Conservation (phyloP, 2,797 vertebrate genomes). For the Labroides dimidiatus region DNA sequence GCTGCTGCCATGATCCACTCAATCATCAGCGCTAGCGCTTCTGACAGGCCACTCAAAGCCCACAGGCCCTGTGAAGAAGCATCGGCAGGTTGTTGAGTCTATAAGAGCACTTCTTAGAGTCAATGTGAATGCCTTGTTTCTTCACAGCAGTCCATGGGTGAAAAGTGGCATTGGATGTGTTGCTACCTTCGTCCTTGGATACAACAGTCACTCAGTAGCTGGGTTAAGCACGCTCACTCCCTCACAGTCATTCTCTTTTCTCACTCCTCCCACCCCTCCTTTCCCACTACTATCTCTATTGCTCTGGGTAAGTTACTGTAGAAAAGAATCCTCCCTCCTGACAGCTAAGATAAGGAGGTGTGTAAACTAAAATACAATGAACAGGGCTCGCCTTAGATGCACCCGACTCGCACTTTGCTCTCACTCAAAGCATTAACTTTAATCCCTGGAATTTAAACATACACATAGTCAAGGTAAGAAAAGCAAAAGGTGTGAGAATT, state of each 20-base stretch:
- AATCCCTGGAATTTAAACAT: conserved; percentile 37
- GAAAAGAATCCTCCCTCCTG: conserved; percentile 69
- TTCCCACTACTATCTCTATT: conserved; percentile 67
- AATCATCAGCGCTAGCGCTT: conserved; percentile 57
- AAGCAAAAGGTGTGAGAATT: conserved; percentile 24
- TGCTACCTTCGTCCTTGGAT: conserved; percentile 88
- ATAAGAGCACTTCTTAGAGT: conserved; percentile 44
- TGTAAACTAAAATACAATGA: conserved; percentile 65
- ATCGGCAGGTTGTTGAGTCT: conserved; percentile 58
- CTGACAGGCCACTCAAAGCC: conserved; percentile 56
- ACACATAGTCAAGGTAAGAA: conserved; percentile 8
- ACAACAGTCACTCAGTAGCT: conserved; percentile 84
- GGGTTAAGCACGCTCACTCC: conserved; percentile 73
- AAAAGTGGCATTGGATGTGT: conserved; percentile 73
- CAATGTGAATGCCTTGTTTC: conserved; percentile 61
- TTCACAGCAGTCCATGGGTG: conserved; percentile 66
- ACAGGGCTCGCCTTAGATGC: conserved; percentile 47
- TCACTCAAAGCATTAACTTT: conserved; percentile 36
- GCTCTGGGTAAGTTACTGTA: conserved; percentile 71
- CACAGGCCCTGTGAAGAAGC: conserved; percentile 44
- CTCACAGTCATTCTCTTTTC: conserved; percentile 77
- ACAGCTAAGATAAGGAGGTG: conserved; percentile 73
- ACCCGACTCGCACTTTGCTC: conserved; percentile 44
- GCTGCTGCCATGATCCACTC: conserved; percentile 58
- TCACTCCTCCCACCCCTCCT: conserved; percentile 73